A percentile compares a stretch with the other conserved stretches of the same genome.
Evolutionary conservation across 1,140 invertebrate genomes (phyloP).

Genomic region (Bombus soroeensis): DNA sequence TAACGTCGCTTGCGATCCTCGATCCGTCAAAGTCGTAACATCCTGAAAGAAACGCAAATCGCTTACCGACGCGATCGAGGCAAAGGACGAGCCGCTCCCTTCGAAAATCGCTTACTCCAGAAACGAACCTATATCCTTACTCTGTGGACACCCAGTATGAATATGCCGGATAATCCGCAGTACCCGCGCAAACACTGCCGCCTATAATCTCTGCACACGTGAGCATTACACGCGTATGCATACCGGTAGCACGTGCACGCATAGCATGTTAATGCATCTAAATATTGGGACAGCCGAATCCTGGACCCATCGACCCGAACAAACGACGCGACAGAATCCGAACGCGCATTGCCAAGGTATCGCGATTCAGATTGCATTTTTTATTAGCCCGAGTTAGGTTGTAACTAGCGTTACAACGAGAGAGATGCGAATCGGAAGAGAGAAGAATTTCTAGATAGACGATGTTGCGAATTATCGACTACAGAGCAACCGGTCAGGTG

Average conservation of each 20-base stretch:
- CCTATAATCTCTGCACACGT: constrained; percentile 58
- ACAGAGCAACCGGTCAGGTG: too few species aligned
- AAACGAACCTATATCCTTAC: neutral
- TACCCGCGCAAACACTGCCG: constrained; percentile 3
- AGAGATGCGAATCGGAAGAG: too few species aligned
- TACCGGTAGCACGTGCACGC: constrained; percentile 16
- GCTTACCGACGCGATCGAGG: neutral
- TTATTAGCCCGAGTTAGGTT: neutral
- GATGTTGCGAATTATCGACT: too few species aligned
- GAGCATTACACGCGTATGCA: constrained; percentile 27
- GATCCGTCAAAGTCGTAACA: neutral
- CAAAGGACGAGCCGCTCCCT: neutral
- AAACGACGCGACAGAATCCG: neutral
- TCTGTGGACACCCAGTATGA: neutral
- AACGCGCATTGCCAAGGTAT: neutral
- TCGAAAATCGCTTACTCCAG: neutral
- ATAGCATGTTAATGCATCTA: constrained; percentile 17
- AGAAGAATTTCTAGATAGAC: too few species aligned
- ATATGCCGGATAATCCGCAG: neutral
- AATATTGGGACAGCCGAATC: constrained; percentile 27
- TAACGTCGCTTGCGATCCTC: neutral
- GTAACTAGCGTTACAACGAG: neutral
- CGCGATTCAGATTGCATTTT: neutral
- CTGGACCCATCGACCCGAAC: neutral
- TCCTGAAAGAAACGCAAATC: neutral